phyloP scores from a whole-genome alignment of 2,888 invertebrate genomes.

The Drosophila subsilvestris region DNA sequence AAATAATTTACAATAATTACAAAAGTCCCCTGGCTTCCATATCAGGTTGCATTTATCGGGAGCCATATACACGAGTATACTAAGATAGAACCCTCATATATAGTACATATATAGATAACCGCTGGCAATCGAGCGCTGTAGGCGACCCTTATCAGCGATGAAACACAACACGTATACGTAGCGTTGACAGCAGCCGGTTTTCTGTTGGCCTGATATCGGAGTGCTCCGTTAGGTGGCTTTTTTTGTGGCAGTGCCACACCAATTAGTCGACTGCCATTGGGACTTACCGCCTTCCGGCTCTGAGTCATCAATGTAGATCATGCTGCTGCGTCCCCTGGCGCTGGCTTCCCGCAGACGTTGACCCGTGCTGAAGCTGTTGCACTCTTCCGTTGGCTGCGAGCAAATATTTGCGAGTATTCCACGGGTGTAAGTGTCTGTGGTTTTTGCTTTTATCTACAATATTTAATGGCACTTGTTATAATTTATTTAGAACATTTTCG shows the following conservation, averaged over 20 bases:
- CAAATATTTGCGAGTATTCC: conserved; percentile 3
- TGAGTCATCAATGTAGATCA: conserved; percentile 95
- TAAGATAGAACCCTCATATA: neutral
- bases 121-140: neutral
- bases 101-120: conserved; percentile 9
- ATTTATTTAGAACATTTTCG: conserved; percentile 46
- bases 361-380: conserved; percentile 63
- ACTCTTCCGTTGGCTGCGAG: conserved; percentile 6
- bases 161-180: conserved; percentile 33
- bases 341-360: conserved; percentile 74
- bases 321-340: conserved; percentile 81
- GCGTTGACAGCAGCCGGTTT: conserved; percentile 5
- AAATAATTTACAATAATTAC: conserved; percentile 26
- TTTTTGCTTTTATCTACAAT: conserved; percentile 37
- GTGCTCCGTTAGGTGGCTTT: neutral
- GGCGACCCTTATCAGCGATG: conserved; percentile 34
- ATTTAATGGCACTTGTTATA: conserved; percentile 38
- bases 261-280: conserved; percentile 17
- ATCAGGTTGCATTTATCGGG: conserved; percentile 8
- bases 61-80: neutral
- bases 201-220: conserved; percentile 5
- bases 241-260: neutral
- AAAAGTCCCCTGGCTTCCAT: neutral
- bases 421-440: conserved; percentile 13
- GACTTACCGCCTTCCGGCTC: conserved; percentile 95